phyloP scores from a whole-genome alignment of 2,888 invertebrate genomes.

The Odontocolon sp. region DNA sequence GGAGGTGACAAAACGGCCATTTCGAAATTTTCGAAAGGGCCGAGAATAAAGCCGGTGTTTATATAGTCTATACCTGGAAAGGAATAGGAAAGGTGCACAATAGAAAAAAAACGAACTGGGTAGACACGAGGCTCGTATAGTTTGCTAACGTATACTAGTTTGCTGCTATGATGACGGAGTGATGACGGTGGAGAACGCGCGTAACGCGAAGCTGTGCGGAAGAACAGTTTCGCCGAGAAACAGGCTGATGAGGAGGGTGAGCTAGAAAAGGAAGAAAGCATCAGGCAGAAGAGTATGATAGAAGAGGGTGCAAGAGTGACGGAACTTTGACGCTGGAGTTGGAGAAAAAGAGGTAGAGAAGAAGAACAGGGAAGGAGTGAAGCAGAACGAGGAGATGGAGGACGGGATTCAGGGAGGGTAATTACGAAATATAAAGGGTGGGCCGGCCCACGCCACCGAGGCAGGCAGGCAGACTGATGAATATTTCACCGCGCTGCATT shows the following conservation, averaged over 20 bases:
- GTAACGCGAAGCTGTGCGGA: conserved; percentile 36
- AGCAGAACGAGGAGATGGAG: conserved; percentile 63
- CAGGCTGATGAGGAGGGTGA: conserved; percentile 13
- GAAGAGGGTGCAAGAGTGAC: conserved; percentile 44
- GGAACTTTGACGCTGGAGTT: conserved; percentile 33
- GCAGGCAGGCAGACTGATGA: conserved; percentile 78
- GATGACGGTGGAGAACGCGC: conserved; percentile 21
- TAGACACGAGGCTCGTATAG: neutral
- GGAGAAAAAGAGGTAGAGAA: conserved; percentile 30
- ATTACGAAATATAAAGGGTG: conserved; percentile 80
- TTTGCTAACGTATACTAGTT: conserved; percentile 42
- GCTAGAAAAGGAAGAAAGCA: conserved; percentile 60
- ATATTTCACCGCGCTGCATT: conserved; percentile 80
- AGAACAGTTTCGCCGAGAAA: conserved; percentile 62
- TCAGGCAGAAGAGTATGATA: conserved; percentile 21
- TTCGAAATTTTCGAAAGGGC: conserved; percentile 20
- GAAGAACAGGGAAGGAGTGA: conserved; percentile 41
- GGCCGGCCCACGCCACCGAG: conserved; percentile 71
- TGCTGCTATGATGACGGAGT: conserved; percentile 39
- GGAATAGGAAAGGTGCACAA: conserved; percentile 38
- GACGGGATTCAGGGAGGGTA: conserved; percentile 74
- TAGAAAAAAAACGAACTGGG: conserved; percentile 15
- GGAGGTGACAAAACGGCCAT: conserved; percentile 46
- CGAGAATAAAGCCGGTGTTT: conserved; percentile 42
- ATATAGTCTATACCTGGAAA: conserved; percentile 21